A percentile compares a stretch with the other conserved stretches of the same genome.
These are phyloP conservation scores for Tinamus major DNA, from an alignment of 2,797 vertebrate genomes.

Conservation along the genomic window DNA sequence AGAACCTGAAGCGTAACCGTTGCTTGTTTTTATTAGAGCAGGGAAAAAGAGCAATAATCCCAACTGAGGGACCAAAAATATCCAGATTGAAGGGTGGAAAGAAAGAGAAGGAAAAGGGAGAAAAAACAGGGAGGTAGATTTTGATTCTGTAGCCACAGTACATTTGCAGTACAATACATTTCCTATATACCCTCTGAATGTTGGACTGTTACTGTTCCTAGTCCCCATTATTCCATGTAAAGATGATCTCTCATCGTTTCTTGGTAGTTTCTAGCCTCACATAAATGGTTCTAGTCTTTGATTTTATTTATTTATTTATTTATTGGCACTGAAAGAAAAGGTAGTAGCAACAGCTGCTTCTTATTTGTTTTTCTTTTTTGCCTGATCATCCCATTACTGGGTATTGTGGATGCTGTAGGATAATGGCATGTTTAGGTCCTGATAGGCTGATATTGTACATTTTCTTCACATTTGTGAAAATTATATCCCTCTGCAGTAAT, in stretches of 20 bases:
- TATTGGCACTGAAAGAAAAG: not conserved
- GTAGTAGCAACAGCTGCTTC: not conserved
- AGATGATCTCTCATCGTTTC: not conserved
- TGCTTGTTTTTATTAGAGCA: slow-evolving; percentile 61
- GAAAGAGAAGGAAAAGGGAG: slow-evolving; percentile 50
- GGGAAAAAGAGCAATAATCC: slow-evolving; percentile 57
- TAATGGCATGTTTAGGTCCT: not conserved
- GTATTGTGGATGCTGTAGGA: not conserved
- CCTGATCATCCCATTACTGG: not conserved
- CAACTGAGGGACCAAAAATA: slow-evolving; percentile 53
- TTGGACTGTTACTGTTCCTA: not conserved
- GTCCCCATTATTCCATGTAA: not conserved
- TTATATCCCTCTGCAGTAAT: not conserved
- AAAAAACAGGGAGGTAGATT: slow-evolving; percentile 50
- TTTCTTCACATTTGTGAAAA: not conserved
- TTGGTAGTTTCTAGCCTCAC: not conserved
- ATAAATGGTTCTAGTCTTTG: not conserved
- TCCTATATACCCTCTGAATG: not conserved
- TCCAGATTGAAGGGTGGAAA: slow-evolving; percentile 55
- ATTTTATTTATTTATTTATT: not conserved
- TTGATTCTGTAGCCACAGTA: not conserved
- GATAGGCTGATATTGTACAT: not conserved
- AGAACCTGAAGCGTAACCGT: slow-evolving; percentile 24
- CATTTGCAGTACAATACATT: not conserved
- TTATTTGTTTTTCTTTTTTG: not conserved